Evolutionary conservation across 2,888 invertebrate genomes (phyloP), one percentile per base, ranked within the genome.

Genomic region (Cryptocephalus primarius): DNA sequence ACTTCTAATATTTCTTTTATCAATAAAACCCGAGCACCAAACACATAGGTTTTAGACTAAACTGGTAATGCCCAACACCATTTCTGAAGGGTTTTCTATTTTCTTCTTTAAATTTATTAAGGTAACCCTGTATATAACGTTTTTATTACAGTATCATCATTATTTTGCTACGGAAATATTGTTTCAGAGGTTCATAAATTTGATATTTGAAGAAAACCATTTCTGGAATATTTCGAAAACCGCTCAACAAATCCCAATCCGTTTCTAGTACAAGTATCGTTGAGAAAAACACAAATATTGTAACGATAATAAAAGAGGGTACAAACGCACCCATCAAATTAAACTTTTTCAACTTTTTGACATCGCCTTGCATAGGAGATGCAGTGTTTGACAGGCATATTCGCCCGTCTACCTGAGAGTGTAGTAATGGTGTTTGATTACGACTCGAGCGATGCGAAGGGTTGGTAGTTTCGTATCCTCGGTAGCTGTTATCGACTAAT

Each of bases 111-210:
- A 11, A 43, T 10, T 2, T 36, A 40, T 80, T 77, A 80, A 64
- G 80, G 81, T 62, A 80, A 72, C 64, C 79, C 72, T 14, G 75
- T 22, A 72, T 48, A 82, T 72, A 6, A 22, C 22, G 6, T 22
- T 22, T 22, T 22, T 22, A 22, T 22, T 22, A 22, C 22, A 22
- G 22, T 22, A 22, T 22, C 22, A 22, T 22, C 22, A 22, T 22
- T 4, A 22, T 22, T 63, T 80, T 81, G 59, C 73, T 75, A 61
- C 77, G 76, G 56, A 87, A 69, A 69, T 82, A 87, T 63, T 88
- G 83, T 68, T 88, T 89, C 47, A 88, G 73, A 22, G 90, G 89
- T 60, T 83, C 81, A 71, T 90, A 91, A 71, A 89, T 87, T 61
- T 88, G 85, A 58, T 83, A 80, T 50, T 83, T 78, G 47, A 90